Conservation (phyloP, 2,113 vertebrate species). For the Rhombomys opimus region DNA sequence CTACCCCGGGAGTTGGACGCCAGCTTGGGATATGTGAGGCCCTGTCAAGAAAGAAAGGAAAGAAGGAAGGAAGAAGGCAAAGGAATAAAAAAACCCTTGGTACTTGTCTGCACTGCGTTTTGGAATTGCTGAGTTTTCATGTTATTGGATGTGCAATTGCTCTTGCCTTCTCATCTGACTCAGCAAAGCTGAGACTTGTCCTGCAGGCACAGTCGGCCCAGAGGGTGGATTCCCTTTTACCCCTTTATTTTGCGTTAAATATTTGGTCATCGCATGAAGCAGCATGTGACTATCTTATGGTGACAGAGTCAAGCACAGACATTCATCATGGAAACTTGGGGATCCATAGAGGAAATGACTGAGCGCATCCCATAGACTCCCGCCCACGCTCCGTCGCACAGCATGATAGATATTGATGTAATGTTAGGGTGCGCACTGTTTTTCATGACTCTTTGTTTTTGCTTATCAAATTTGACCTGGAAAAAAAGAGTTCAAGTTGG, state of each 20-base stretch:
- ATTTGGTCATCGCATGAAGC: neutral
- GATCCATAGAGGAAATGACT: neutral
- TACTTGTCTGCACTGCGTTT: neutral
- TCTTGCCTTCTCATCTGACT: neutral
- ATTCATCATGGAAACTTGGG: neutral
- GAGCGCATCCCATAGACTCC: neutral
- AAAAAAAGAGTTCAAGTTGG: neutral
- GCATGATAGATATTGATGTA: neutral
- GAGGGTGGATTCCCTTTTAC: neutral
- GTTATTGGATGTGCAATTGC: neutral
- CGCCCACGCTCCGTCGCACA: neutral
- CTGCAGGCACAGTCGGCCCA: neutral
- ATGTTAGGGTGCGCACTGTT: neutral
- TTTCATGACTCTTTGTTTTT: neutral
- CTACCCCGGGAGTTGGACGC: neutral
- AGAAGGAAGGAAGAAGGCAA: neutral
- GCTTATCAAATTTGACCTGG: neutral
- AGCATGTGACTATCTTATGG: neutral
- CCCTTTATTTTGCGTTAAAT: neutral
- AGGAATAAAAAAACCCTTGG: neutral
- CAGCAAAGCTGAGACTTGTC: neutral
- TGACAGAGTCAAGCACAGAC: neutral
- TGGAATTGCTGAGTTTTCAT: neutral
- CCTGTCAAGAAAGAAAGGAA: neutral
- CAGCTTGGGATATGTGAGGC: neutral